Base-by-base conservation (phyloP, 2,797 vertebrate species). In the Acanthopagrus latus region DNA sequence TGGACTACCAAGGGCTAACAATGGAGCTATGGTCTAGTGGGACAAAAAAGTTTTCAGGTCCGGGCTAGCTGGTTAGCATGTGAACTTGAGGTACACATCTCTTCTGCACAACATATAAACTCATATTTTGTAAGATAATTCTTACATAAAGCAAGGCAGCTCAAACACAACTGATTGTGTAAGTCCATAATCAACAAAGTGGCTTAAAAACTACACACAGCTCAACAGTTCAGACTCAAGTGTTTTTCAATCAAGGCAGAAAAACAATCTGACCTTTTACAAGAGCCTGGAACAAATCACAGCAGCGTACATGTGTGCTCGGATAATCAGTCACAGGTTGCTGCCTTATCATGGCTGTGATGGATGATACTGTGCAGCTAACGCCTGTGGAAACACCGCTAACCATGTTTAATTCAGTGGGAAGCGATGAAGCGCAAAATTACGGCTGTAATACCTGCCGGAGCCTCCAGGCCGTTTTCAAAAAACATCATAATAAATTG, bases 311-410 rank as follows among this genome's bases (percentile, higher is more conserved):
- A 57, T n/a, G 63, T 44, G 29, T 66, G 79, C 70, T 54, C 47
- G 77, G 64, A 47, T 8, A 85, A 80, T 71, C 54, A 62, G 73
- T 57, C 68, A 65, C 48, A 70, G 46, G 78, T n/a, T 50, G 77
- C 54, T 64, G 78, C 67, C 47, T 75, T 71, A 83, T 78, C 67
- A 69, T 18, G 21, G 66, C 68, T 7, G 56, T 86, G 90, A 93
- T 86, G 83, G 82, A 93, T 92, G 84, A 77, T 1, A 1, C 52
- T 43, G 62, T 52, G 64, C 23, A 59, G 81, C 50, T 43, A 68
- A 80, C 52, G 80, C 71, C 76, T 68, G 72, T 43, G 64, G 69
- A 91, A 86, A 81, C 55, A 71, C 62, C 43, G 6, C 48, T 71
- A 76, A 86, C 58, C 3, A 33, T 20, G 76, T 82, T 82, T 80